These are phyloP conservation scores for Aldabrachelys gigantea DNA, from an alignment of 2,113 vertebrate species.

Conservation along the genomic window DNA sequence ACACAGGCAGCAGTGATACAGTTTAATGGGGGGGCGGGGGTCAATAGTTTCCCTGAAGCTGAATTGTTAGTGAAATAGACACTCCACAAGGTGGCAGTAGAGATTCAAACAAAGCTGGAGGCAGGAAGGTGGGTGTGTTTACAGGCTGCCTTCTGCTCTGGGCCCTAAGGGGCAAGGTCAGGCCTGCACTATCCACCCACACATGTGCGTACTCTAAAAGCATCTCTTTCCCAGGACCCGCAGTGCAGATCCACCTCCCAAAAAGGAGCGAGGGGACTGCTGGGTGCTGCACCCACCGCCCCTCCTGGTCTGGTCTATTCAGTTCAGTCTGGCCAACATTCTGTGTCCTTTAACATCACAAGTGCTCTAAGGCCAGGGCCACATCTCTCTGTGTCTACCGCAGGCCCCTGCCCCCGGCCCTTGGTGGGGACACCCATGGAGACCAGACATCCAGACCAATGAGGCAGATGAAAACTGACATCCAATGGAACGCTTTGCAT, in stretches of 20 bases:
- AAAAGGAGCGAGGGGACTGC: too few species aligned
- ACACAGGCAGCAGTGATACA: too few species aligned
- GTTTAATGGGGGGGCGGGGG: too few species aligned
- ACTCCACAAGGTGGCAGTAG: constrained; percentile 37
- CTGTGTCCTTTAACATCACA: too few species aligned
- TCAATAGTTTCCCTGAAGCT: background rate
- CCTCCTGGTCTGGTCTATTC: too few species aligned
- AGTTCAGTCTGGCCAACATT: too few species aligned
- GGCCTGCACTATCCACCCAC: fast-evolving
- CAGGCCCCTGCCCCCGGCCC: too few species aligned
- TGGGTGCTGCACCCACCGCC: too few species aligned
- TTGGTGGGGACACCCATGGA: background rate
- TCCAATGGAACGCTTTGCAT: background rate
- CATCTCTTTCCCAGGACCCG: background rate
- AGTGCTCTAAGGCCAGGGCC: too few species aligned
- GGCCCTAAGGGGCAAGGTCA: background rate
- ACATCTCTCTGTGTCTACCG: too few species aligned
- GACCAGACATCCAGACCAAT: background rate
- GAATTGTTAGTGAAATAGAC: fast-evolving
- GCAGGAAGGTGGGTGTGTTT: fast-evolving
- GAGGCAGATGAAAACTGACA: background rate
- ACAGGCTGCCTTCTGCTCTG: background rate
- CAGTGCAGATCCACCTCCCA: background rate
- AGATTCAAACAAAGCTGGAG: background rate
- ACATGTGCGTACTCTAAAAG: background rate